These are phyloP conservation scores for Synaphobranchus kaupii DNA, from an alignment of 2,797 vertebrate genomes.

Conservation along the genomic window DNA sequence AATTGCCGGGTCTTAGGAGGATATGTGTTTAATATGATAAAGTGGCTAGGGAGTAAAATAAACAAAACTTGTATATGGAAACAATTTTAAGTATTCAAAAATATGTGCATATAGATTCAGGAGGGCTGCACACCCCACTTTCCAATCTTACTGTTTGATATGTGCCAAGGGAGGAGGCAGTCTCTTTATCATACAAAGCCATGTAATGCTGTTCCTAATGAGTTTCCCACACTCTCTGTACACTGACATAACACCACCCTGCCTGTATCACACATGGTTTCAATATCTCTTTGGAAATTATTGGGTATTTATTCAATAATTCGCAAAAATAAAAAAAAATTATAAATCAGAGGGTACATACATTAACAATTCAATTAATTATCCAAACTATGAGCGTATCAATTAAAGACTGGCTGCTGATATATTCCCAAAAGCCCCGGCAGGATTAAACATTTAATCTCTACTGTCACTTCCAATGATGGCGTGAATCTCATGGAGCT, in stretches of 20 bases:
- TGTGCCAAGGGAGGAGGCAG: not conserved
- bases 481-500: slow-evolving; percentile 73
- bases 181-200: not conserved
- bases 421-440: slow-evolving; percentile 73
- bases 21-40: not conserved
- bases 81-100: not conserved
- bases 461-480: slow-evolving; percentile 85
- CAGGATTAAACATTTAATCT: slow-evolving; percentile 84
- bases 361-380: slow-evolving; percentile 78
- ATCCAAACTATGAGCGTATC: slow-evolving; percentile 71
- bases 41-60: not conserved
- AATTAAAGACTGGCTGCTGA: slow-evolving; percentile 81
- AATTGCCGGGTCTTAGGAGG: no score
- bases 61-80: not conserved
- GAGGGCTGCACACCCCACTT: not conserved
- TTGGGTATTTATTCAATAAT: slow-evolving; percentile 68
- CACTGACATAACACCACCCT: not conserved
- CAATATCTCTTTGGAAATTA: slow-evolving; percentile 67
- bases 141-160: not conserved
- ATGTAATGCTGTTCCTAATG: not conserved
- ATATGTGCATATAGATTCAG: not conserved
- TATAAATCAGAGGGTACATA: slow-evolving; percentile 58
- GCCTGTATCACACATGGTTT: not conserved
- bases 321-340: slow-evolving; percentile 73
- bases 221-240: slow-evolving; percentile 3